These are phyloP conservation scores for Orussus abietinus DNA, from an alignment of 1,140 invertebrate species.

Conservation along the genomic window DNA sequence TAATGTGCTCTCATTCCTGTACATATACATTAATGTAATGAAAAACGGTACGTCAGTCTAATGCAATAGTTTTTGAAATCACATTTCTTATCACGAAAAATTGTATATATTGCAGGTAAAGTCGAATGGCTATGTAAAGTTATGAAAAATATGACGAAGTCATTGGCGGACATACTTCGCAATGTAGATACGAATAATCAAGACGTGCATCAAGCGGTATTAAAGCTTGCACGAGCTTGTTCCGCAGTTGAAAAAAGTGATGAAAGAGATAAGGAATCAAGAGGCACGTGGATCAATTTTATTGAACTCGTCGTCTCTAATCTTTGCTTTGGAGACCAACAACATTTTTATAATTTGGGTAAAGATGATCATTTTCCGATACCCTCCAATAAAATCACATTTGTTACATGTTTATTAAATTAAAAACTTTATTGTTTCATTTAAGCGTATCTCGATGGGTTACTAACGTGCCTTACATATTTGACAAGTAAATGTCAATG, in stretches of 20 bases:
- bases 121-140: constrained; percentile 30
- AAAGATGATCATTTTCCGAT: too few species aligned
- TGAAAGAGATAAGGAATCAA: constrained; percentile 17
- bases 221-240: constrained; percentile 39
- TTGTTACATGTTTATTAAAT: constrained; percentile 4
- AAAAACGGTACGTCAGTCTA: constrained; percentile 19
- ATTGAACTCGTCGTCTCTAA: constrained; percentile 39
- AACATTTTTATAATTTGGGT: constrained; percentile 58
- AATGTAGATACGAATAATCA: constrained; percentile 32
- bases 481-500: constrained; percentile 51
- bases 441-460: constrained; percentile 53
- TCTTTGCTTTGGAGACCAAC: constrained; percentile 40
- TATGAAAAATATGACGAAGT: constrained; percentile 41
- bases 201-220: constrained; percentile 38
- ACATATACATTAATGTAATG: constrained; percentile 42
- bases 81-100: not conserved
- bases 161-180: constrained; percentile 33
- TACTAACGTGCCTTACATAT: constrained; percentile 52
- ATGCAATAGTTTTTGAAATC: not conserved
- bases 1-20: constrained; percentile 57
- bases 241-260: constrained; percentile 27
- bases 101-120: constrained; percentile 19
- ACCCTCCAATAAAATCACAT: too few species aligned
- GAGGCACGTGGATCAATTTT: constrained; percentile 35
- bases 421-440: constrained; percentile 21